These are phyloP conservation scores for Tridacna gigas DNA, from an alignment of 2,888 invertebrate genomes.

Conservation along the genomic window DNA sequence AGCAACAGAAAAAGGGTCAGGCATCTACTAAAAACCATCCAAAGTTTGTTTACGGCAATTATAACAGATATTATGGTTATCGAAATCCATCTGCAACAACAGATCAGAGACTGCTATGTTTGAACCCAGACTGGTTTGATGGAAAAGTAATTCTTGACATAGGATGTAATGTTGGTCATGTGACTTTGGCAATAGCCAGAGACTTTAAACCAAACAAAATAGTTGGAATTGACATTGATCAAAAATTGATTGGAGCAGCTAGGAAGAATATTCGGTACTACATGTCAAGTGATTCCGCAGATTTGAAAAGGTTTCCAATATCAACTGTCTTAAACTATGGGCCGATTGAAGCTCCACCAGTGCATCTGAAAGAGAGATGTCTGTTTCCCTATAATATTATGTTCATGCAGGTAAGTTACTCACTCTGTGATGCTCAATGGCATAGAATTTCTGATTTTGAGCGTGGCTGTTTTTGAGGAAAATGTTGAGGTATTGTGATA, in stretches of 20 bases:
- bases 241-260: conserved; percentile 91
- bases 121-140: conserved; percentile 93
- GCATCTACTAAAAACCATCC: conserved; percentile 83
- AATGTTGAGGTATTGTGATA: no score
- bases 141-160: conserved; percentile 97
- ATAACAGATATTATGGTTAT: conserved; percentile 98
- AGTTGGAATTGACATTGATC: conserved; percentile 97
- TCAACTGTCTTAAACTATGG: conserved; percentile 96
- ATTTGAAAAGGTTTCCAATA: conserved; percentile 90
- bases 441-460: no score
- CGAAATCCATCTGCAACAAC: conserved; percentile 91
- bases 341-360: conserved; percentile 87
- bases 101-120: conserved; percentile 93
- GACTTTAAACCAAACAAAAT: conserved; percentile 94
- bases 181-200: conserved; percentile 95
- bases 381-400: conserved; percentile 95
- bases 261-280: conserved; percentile 91
- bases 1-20: conserved; percentile 30
- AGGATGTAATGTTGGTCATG: conserved; percentile 98
- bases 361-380: conserved; percentile 53
- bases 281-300: conserved; percentile 82
- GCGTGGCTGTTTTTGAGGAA: no score
- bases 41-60: conserved; percentile 97
- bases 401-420: conserved; percentile 91
- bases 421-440: no score